Conservation (phyloP, 2,888 invertebrate genomes). For the Mantis religiosa region DNA sequence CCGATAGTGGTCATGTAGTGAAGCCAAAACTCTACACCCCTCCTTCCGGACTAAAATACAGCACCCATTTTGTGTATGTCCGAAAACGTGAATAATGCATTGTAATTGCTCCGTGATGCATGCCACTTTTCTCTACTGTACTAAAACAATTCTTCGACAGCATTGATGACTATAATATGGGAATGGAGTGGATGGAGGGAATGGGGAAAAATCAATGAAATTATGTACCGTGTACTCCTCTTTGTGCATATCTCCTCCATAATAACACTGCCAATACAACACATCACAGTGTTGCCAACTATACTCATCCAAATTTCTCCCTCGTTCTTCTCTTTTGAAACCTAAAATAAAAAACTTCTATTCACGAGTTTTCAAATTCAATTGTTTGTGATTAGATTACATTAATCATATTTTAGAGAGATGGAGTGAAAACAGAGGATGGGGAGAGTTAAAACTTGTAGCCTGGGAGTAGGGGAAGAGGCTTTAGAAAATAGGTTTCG, state of each 20-base stretch:
- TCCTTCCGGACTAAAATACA: background rate
- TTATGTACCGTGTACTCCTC: background rate
- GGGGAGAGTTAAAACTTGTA: background rate
- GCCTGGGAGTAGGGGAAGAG: background rate
- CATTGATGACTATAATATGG: background rate
- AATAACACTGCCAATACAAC: background rate
- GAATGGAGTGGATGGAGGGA: background rate
- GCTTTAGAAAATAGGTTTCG: background rate
- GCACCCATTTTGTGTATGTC: background rate
- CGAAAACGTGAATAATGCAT: background rate
- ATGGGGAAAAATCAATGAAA: background rate
- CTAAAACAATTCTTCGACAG: background rate
- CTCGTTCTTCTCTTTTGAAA: background rate
- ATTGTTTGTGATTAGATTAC: slow-evolving; percentile 1
- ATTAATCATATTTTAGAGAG: slow-evolving; percentile 7
- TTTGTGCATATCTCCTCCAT: background rate
- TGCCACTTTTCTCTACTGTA: background rate
- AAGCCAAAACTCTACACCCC: background rate
- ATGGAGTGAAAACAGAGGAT: background rate
- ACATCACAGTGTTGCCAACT: background rate
- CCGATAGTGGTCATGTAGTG: background rate
- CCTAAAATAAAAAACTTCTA: background rate
- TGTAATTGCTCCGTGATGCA: background rate
- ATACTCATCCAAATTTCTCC: background rate
- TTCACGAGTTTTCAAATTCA: slow-evolving; percentile 3